Conservation (phyloP, 2,797 vertebrate genomes). For the Tauraco hartlaubi region DNA sequence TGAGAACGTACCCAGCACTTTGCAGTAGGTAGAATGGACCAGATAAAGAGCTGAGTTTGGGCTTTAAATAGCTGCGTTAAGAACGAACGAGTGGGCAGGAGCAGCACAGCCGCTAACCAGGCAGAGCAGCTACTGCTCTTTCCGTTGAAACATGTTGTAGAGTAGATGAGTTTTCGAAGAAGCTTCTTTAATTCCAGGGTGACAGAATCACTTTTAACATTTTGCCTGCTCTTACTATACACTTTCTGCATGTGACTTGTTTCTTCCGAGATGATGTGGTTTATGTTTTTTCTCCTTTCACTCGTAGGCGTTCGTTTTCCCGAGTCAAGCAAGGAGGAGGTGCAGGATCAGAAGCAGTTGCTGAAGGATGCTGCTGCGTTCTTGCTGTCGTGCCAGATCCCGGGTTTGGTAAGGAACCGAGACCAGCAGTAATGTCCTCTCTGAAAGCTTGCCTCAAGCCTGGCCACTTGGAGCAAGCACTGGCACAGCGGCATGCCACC, state of each 20-base stretch:
- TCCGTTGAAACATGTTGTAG: background rate
- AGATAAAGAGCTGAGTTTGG: background rate
- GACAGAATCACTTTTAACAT: background rate
- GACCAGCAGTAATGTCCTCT: background rate
- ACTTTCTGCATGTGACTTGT: background rate
- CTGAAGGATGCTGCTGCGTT: conserved; percentile 95
- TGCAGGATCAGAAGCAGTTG: conserved; percentile 96
- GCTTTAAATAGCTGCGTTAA: background rate
- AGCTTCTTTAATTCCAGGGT: background rate
- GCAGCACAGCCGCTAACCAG: background rate
- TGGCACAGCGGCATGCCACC: rapidly evolving
- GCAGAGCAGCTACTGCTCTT: background rate
- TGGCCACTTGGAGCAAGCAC: background rate
- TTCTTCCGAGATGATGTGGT: background rate
- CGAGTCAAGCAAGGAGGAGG: conserved; percentile 86
- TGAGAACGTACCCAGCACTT: background rate
- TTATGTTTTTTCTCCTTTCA: background rate
- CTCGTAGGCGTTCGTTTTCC: conserved; percentile 92
- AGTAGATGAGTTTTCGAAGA: background rate
- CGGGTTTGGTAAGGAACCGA: conserved; percentile 89
- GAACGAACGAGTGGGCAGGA: background rate
- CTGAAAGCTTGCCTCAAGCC: background rate
- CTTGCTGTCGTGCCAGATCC: conserved; percentile 95
- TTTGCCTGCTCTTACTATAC: background rate
- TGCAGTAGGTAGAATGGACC: background rate